Conservation (phyloP, 2,113 vertebrate genomes). For the Lonchura striata region DNA sequence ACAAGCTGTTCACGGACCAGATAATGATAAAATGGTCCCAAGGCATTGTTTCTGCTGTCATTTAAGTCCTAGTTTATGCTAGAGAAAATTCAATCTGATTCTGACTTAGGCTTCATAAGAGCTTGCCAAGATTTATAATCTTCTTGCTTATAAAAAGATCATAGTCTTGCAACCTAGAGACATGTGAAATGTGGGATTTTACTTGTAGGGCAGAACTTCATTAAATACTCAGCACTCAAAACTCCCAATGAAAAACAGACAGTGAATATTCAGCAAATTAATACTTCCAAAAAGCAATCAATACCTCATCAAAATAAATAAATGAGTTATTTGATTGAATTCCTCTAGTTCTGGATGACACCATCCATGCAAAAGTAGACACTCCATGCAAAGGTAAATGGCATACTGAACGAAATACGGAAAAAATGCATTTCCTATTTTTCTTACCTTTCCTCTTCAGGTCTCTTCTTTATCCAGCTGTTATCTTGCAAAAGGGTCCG, state of each 20-base stretch:
- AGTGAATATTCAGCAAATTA: not conserved
- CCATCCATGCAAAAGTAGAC: not conserved
- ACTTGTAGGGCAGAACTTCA: not conserved
- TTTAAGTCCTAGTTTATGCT: not conserved
- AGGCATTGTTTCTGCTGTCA: not conserved
- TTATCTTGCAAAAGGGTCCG: conserved; percentile 83
- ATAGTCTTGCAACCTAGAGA: not conserved
- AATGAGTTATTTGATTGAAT: not conserved
- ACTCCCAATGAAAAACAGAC: not conserved
- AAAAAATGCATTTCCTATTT: not conserved
- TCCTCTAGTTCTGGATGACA: not conserved
- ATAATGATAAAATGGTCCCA: not conserved
- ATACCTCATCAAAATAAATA: not conserved
- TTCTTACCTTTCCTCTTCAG: conserved; percentile 78
- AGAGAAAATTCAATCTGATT: not conserved
- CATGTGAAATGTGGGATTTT: not conserved
- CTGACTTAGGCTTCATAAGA: not conserved
- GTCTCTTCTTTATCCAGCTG: conserved; percentile 89
- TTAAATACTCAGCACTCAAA: not conserved
- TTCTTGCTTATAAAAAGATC: not conserved
- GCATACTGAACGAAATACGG: not conserved
- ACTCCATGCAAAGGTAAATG: not conserved
- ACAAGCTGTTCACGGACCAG: not conserved
- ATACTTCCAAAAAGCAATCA: not conserved
- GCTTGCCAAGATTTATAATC: not conserved